Percentiles rank a stretch among this genome's conserved stretches.
Evolutionary conservation across 2,113 vertebrate genomes (phyloP).

Genomic region (Dromiciops gliroides): DNA sequence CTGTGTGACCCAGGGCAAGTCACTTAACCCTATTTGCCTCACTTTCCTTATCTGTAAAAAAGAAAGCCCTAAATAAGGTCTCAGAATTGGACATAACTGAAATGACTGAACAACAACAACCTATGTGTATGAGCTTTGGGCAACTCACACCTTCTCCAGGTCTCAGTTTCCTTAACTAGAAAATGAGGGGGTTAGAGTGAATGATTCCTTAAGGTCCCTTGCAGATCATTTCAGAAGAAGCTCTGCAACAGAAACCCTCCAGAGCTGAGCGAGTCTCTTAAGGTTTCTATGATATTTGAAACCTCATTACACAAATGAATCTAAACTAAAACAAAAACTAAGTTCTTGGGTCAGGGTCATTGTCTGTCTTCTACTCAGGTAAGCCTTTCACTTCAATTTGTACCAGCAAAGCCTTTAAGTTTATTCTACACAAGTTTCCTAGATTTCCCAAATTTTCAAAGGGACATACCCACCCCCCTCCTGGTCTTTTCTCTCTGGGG

Average conservation of each 20-base stretch:
- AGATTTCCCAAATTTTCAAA: not conserved
- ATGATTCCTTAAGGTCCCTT: not conserved
- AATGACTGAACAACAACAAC: not conserved
- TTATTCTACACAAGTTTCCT: not conserved
- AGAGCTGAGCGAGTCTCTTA: not conserved
- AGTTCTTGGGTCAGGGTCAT: not conserved
- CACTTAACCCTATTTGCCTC: not conserved
- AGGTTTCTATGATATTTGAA: not conserved
- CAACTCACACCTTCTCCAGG: not conserved
- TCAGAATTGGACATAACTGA: not conserved
- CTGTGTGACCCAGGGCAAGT: not conserved
- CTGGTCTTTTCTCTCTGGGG: not conserved
- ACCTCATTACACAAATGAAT: not conserved
- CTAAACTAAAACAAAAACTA: not conserved
- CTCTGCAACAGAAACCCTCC: not conserved
- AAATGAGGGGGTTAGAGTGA: not conserved
- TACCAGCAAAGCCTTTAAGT: not conserved
- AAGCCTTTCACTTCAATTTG: not conserved
- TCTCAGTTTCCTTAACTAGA: not conserved
- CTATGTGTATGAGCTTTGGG: not conserved
- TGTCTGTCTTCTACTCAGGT: not conserved
- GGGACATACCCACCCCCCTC: not conserved
- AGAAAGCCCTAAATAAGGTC: not conserved
- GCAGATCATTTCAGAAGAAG: not conserved
- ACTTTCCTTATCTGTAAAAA: not conserved